Evolutionary conservation across 2,888 invertebrate genomes (phyloP), one percentile per base, ranked within the genome.

Genomic region (Nymphalis urticae): DNA sequence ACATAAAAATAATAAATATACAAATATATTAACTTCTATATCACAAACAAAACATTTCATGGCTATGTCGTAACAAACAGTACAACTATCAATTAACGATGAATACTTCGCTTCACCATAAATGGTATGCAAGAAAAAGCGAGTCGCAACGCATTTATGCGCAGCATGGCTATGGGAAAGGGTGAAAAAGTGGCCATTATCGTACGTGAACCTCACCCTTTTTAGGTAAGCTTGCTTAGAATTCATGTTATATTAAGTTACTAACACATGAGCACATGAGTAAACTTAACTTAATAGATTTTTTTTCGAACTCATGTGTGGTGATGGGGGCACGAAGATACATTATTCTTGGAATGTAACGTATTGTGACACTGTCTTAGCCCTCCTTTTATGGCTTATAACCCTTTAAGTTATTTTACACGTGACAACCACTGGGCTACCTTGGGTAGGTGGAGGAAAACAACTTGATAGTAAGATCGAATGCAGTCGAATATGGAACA

Each of bases 121-220:
- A 42, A 58, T 19, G 58, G 58, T 27, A n/a, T 32, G 27, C 2
- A 48, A 50, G 32, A 27, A 60, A 60, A 62, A 62, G 5, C n/a
- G 16, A 32, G 7, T 32, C 50, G n/a, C 48, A n/a, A 27, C 50
- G 61, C 61, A n/a, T 62, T 47, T 60, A 47, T 62, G 48, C 61
- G 27, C 61, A 61, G 48, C 50, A 13, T 48, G 48, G n/a, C n/a
- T 27, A 27, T 62, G 61, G 61, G 61, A 62, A 62, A 32, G 10
- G 13, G 32, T 62, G 50, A 62, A 62, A 62, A 62, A 62, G 32
- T 50, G 10, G 32, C 16, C 61, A 62, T 62, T 62, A 62, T 24
- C 48, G 10, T 62, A 32, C 48, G 61, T 42, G 24, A 42, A 42
- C 58, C 36, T 21, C n/a, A 19, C 36, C 58, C 58, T 19, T 42